Base-by-base conservation (phyloP, 2,888 invertebrate species). In the Cryptophagus acutangulus region DNA sequence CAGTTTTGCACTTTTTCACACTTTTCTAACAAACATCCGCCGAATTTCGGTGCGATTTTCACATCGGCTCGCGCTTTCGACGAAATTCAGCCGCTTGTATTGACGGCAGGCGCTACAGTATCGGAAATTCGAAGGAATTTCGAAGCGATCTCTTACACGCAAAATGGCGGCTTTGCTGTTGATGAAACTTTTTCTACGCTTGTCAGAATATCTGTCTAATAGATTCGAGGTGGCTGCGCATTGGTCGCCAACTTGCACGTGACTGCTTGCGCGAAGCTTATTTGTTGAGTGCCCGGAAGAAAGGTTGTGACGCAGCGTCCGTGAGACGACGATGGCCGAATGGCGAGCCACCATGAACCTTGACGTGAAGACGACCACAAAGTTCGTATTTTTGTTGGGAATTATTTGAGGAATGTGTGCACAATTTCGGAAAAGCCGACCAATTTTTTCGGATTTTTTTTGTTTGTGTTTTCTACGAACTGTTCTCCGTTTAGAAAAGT, bases 111-210 rank as follows among this genome's bases (percentile, higher is more conserved):
- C 59, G 76, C 77, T 74, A 76, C 76, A 78, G 77, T 79, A 78
- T 77, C 74, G 75, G 75, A 76, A 77, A 78, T 78, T 79, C 78
- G 76, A 78, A 77, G 77, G 77, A 80, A 82, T 78, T 80, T 79
- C 79, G 76, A 78, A 79, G 77, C 77, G 80, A 79, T 79, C 80
- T 77, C 77, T 77, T 77, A 80, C 80, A 81, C 81, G 81, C 85
- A 89, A 89, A 83, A 89, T 89, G 89, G 89, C 88, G 86, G 87
- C 87, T 86, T 84, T 85, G 87, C 87, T 86, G 84, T 85, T 87
- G 87, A 86, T 86, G 85, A 85, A 85, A 87, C 82, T 87, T 88
- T 87, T 87, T 85, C 83, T 86, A 86, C 85, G 87, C 87, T 87
- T 87, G 87, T 87, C 87, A 87, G 82, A 84, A 83, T 76, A 74